Conservation (phyloP, 2,888 invertebrate genomes). For the Alviniconcha strummeri region DNA sequence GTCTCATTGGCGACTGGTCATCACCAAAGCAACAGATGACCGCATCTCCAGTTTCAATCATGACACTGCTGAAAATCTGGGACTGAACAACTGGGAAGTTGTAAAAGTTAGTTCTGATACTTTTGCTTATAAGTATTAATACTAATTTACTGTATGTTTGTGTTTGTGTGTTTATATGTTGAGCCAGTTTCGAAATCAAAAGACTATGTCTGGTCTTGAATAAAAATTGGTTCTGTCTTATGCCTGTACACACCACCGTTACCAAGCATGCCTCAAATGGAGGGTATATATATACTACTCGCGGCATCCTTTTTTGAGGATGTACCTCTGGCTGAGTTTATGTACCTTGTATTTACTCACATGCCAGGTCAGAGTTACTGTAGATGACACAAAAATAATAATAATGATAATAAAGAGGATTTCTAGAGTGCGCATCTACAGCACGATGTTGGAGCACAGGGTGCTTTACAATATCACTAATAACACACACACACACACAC, state of each 20-base stretch:
- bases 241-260: not conserved
- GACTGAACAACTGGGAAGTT: slow-evolving; percentile 3
- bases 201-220: not conserved
- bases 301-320: not conserved
- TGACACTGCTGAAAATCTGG: not conserved
- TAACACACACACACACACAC: not conserved
- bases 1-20: slow-evolving; percentile 11
- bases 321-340: not conserved
- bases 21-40: slow-evolving; percentile 2
- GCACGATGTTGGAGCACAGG: too few species aligned
- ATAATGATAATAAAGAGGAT: too few species aligned
- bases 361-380: not conserved
- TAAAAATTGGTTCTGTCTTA: not conserved
- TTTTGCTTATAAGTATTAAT: not conserved
- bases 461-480: not conserved
- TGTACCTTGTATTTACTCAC: not conserved
- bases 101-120: slow-evolving; percentile 6
- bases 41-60: slow-evolving; percentile 3
- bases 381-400: not conserved
- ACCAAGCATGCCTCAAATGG: not conserved
- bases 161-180: not conserved
- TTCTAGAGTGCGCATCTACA: too few species aligned
- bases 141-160: not conserved
- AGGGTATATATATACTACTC: not conserved
- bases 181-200: too few species aligned